Conservation (phyloP, 2,797 vertebrate genomes). For the Melopsittacus undulatus region DNA sequence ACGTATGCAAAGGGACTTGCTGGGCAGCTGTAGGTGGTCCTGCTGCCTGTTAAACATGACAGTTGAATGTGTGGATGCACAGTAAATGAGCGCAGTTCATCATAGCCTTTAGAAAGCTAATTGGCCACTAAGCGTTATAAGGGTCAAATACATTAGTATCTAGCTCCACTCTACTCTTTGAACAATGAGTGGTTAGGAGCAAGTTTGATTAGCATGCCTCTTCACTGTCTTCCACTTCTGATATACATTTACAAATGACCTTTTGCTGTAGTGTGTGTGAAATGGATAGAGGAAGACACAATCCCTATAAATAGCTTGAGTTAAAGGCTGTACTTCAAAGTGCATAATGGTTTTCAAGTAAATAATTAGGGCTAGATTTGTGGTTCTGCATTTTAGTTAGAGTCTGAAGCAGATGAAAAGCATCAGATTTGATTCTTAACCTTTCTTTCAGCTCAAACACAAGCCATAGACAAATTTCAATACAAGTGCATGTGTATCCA, state of each 20-base stretch:
- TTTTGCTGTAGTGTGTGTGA: neutral
- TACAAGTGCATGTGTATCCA: neutral
- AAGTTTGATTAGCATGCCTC: neutral
- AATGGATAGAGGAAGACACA: neutral
- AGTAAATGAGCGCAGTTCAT: constrained; percentile 8
- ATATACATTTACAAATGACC: neutral
- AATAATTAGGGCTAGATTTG: neutral
- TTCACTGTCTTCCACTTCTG: neutral
- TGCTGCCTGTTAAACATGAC: neutral
- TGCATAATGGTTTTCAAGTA: neutral
- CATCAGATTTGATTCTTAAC: neutral
- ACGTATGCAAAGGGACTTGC: neutral
- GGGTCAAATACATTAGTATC: constrained; percentile 14
- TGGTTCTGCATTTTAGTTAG: neutral
- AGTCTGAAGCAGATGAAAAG: neutral
- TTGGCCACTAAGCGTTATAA: constrained; percentile 17
- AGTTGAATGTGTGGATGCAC: neutral
- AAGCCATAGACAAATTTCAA: neutral
- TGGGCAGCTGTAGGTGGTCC: neutral
- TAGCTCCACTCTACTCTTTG: neutral
- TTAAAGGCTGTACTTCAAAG: neutral
- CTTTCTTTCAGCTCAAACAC: neutral
- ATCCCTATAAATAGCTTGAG: constrained; percentile 10
- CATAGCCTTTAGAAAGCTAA: constrained; percentile 38
- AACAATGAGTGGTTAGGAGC: neutral